Evolutionary conservation across 2,797 vertebrate genomes (phyloP), one percentile per base, ranked within the genome.

Genomic region (Rhinogobio ventralis): DNA sequence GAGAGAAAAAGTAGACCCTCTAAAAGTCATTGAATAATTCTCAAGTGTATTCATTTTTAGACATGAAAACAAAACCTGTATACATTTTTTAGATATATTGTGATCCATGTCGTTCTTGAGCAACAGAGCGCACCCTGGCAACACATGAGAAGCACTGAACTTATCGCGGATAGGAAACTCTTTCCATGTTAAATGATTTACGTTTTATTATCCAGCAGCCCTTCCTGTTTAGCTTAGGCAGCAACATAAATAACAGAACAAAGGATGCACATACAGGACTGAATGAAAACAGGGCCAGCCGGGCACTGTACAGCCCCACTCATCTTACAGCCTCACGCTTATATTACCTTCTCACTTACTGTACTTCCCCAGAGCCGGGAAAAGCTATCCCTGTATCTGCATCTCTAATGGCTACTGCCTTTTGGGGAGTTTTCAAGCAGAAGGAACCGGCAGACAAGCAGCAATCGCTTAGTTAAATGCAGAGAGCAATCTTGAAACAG

Each of bases 401-500:
- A 28, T 90, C 81, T 82, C 87, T 90, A 89, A 89, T 84, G 87
- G 89, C 84, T 60, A 74, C 81, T 57, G 85, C 88, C 82, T 89
- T 92, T 92, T 86, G 85, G 87, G 88, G 90, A 89, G 89, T 89
- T 91, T 91, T 91, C 90, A 91, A 91, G 90, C 77, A 87, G 89
- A 81, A 86, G 90, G 90, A 90, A 84, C 74, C 15, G 92, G 93
- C 92, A 94, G 92, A 94, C 92, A 89, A 9, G 90, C 81, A 83
- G 89, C 91, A 83, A 86, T 90, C 91, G 83, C 81, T 89, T 75
- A 86, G 85, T 86, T 86, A 87, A 92, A 95, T 87, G 86, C 10
- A 23, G 90, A 89, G 92, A 68, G 85, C 92, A 93, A 94, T 95
- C 94, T 94, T 95, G 95, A 95, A 95, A 95, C 91, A 93, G 93